Conservation (phyloP, 2,113 vertebrate species). For the Xiphophorus hellerii region DNA sequence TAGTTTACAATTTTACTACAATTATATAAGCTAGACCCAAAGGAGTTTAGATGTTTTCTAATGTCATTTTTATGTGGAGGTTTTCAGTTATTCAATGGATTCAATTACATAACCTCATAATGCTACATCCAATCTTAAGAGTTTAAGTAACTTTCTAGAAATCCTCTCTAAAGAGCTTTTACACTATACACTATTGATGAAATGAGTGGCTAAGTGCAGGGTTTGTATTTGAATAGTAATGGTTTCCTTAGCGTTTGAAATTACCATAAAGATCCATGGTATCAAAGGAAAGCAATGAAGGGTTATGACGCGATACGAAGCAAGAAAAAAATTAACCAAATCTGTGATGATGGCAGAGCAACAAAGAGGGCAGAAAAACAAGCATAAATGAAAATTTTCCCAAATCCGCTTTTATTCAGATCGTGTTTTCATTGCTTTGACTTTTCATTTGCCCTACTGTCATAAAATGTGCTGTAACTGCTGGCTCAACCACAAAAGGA, state of each 20-base stretch:
- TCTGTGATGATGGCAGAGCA: constrained; percentile 2
- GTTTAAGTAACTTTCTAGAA: not conserved
- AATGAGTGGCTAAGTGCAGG: not conserved
- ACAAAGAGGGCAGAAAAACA: constrained; percentile 20
- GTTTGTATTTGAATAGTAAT: not conserved
- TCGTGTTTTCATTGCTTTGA: constrained; percentile 26
- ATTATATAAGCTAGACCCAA: not conserved
- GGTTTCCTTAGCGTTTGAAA: not conserved
- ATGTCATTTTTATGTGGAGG: not conserved
- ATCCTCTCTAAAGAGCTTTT: not conserved
- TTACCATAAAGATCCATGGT: not conserved
- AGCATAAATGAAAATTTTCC: not conserved
- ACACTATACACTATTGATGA: not conserved
- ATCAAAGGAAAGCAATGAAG: not conserved
- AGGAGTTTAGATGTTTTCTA: not conserved
- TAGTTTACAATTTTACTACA: not conserved
- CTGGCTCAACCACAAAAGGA: constrained; percentile 1
- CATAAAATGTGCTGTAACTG: constrained; percentile 25
- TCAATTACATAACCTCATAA: not conserved
- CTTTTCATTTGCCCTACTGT: constrained; percentile 40
- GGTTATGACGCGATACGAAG: not conserved
- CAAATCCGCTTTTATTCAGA: constrained; percentile 39
- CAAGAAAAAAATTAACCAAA: not conserved
- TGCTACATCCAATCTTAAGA: not conserved
- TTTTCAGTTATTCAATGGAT: not conserved